These are phyloP conservation scores for Dromiciops gliroides DNA, from an alignment of 2,113 vertebrate genomes.

Conservation along the genomic window DNA sequence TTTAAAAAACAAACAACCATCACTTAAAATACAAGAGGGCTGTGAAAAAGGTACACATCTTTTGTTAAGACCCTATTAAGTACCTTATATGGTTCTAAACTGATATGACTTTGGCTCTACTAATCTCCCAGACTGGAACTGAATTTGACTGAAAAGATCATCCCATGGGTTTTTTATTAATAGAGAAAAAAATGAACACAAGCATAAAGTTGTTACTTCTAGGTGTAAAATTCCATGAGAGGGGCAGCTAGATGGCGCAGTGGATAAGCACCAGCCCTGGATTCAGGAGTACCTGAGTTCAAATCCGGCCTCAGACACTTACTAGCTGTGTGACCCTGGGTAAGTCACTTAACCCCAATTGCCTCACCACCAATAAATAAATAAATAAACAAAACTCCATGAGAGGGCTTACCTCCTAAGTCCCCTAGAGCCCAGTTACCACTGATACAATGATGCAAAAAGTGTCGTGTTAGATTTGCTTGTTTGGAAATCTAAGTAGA, in stretches of 20 bases:
- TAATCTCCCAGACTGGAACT: neutral
- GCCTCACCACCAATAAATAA: no score
- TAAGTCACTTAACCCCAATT: no score
- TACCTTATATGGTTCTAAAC: neutral
- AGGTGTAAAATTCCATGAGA: neutral
- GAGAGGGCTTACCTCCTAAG: neutral
- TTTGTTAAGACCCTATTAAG: slow-evolving; percentile 41
- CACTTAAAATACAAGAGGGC: slow-evolving; percentile 9
- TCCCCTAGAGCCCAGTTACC: neutral
- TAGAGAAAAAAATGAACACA: neutral
- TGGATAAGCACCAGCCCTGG: no score
- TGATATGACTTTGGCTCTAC: neutral
- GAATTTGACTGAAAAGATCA: neutral
- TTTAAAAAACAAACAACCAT: slow-evolving; percentile 6
- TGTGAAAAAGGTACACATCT: slow-evolving; percentile 27
- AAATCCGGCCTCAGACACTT: no score
- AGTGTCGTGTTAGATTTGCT: neutral
- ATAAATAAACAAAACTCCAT: neutral
- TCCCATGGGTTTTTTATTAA: neutral
- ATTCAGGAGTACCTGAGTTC: no score
- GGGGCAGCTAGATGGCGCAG: no score
- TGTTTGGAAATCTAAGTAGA: neutral
- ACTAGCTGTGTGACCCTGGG: no score
- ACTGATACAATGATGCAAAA: neutral
- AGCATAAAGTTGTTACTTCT: neutral